Conservation (phyloP, 23 tunicate genomes). For the Oikopleura vanhoeffeni region DNA sequence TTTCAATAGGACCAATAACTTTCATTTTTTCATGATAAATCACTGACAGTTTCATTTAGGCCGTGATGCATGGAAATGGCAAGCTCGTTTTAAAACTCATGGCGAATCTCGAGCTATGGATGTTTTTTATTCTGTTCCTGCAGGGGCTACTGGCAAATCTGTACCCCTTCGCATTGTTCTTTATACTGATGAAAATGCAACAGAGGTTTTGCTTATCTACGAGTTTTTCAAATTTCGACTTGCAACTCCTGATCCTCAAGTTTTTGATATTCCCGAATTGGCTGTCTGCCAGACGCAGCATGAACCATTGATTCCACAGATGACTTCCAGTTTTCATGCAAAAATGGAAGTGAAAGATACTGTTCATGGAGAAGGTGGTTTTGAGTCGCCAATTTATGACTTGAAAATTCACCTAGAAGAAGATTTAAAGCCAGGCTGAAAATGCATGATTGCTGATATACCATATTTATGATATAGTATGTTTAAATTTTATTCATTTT, state of each 20-base stretch:
- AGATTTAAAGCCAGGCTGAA: no score
- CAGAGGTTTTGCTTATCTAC: background rate
- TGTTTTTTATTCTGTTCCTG: background rate
- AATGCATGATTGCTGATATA: no score
- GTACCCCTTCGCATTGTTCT: background rate
- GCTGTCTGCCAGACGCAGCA: background rate
- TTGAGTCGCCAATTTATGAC: background rate
- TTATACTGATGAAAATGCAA: background rate
- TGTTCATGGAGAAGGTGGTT: background rate
- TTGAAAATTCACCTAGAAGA: no score
- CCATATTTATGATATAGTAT: no score
- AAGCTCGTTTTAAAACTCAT: background rate
- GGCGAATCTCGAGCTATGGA: background rate
- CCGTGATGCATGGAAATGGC: background rate
- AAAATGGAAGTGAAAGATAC: conserved; percentile 1
- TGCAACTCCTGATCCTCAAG: background rate
- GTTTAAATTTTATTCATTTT: no score
- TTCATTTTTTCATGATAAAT: no score
- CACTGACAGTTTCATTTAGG: no score
- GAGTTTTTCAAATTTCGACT: background rate
- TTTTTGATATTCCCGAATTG: background rate
- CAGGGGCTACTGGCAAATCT: background rate
- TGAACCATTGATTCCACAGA: background rate
- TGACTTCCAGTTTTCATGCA: background rate
- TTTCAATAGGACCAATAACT: no score